phyloP scores from a whole-genome alignment of 2,113 vertebrate species.

The Nesogale talazaci region DNA sequence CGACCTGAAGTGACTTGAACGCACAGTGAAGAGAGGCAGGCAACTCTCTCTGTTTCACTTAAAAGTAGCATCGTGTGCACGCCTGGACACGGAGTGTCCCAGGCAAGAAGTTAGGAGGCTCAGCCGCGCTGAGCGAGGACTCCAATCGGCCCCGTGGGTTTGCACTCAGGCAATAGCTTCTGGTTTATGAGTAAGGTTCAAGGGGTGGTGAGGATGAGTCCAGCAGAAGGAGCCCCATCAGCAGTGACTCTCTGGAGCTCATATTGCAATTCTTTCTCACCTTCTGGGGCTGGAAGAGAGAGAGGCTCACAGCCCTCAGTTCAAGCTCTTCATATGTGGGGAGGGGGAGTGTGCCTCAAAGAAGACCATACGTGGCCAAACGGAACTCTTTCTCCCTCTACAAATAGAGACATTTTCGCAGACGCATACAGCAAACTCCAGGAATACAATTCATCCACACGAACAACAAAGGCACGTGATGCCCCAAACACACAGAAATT shows the following conservation, averaged over 20 bases:
- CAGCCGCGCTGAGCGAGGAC: background rate
- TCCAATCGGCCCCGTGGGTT: constrained; percentile 14
- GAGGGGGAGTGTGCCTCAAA: background rate
- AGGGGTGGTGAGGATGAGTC: background rate
- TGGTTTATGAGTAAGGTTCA: background rate
- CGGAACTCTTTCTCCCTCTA: constrained; percentile 30
- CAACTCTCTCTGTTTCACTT: constrained; percentile 41
- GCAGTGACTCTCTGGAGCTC: background rate
- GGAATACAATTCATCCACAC: constrained; percentile 22
- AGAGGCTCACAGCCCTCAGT: background rate
- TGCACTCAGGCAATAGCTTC: constrained; percentile 13
- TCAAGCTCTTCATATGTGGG: background rate
- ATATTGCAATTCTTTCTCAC: background rate
- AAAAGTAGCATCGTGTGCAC: constrained; percentile 8
- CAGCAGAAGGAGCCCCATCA: background rate
- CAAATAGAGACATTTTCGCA: background rate
- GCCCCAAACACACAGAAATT: constrained; percentile 16
- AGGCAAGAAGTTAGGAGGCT: background rate
- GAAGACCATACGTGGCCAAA: constrained; percentile 3
- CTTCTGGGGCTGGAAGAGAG: background rate
- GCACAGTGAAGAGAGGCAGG: constrained; percentile 32
- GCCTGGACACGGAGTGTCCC: background rate
- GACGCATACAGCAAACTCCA: constrained; percentile 27
- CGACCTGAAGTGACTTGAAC: background rate
- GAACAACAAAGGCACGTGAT: constrained; percentile 1